Evolutionary conservation across 2,797 vertebrate species (phyloP), one percentile per base, ranked within the genome.

Genomic region (Gadopsis marmoratus): DNA sequence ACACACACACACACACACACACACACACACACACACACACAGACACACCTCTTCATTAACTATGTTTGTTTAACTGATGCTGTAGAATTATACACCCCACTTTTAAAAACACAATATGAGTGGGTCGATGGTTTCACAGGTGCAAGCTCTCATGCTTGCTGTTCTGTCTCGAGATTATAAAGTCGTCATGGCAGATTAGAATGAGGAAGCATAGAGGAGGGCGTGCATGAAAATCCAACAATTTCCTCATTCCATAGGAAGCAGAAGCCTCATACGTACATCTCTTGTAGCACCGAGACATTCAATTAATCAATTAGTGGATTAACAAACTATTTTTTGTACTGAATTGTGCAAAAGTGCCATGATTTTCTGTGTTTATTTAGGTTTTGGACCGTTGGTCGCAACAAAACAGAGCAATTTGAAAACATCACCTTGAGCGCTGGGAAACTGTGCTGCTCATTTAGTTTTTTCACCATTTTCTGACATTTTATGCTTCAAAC

Each of bases 121-220:
- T 62, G 61, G 69, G 71, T 39, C 3, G 61, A 53, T n/a, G 73
- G 73, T 35, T 75, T 82, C 64, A 56, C 19, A 71, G 61, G 63
- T n/a, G 51, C 1, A 1, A 50, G 54, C 60, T n/a, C 51, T 73
- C 26, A 0, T 53, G 16, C 37, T 59, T 31, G 74, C 54, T 73
- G 75, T 78, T 69, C n/a, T 3, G 7, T 31, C 5, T 75, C 35
- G 29, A 76, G 76, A 85, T 88, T 55, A 85, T 79, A 77, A 77
- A 79, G 56, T 76, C 17, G 63, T 83, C 69, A 73, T 0, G 43
- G 77, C 23, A 69, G 79, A 87, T 87, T 76, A 80, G 69, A 47
- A 35, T 2, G 7, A 65, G 37, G 51, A 69, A 61, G 47, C 48
- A 23, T 4, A 29, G 33, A 72, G 51, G 10, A 60, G 45, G 50